phyloP scores from a whole-genome alignment of 2,113 vertebrate genomes.

The Odocoileus virginianus region DNA sequence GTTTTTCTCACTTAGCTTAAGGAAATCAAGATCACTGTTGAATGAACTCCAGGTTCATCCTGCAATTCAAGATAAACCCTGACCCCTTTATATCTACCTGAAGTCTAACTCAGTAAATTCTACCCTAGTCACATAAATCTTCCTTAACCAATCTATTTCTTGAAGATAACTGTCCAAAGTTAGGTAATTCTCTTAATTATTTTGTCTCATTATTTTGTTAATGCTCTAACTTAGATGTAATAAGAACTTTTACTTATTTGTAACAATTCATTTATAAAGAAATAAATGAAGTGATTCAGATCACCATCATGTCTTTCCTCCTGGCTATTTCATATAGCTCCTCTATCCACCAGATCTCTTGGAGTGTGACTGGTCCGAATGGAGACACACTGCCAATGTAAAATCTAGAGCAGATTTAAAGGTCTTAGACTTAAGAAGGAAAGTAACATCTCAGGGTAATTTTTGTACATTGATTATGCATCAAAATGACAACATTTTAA shows the following conservation, averaged over 20 bases:
- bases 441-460: not conserved
- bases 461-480: not conserved
- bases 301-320: not conserved
- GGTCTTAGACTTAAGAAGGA: not conserved
- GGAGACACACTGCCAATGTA: not conserved
- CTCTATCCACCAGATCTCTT: not conserved
- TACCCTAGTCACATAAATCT: not conserved
- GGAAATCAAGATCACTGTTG: not conserved
- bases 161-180: not conserved
- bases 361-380: not conserved
- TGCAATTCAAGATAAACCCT: not conserved
- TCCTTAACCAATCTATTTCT: not conserved
- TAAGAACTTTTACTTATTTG: not conserved
- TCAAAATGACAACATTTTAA: not conserved
- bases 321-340: not conserved
- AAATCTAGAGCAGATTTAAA: not conserved
- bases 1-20: constrained; percentile 12
- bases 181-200: constrained; percentile 2
- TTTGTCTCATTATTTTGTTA: not conserved
- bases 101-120: not conserved
- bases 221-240: not conserved
- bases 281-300: not conserved
- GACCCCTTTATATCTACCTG: not conserved
- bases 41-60: not conserved
- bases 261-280: not conserved